phyloP scores from a whole-genome alignment of 2,113 vertebrate genomes.

The Beaufortia kweichowensis region DNA sequence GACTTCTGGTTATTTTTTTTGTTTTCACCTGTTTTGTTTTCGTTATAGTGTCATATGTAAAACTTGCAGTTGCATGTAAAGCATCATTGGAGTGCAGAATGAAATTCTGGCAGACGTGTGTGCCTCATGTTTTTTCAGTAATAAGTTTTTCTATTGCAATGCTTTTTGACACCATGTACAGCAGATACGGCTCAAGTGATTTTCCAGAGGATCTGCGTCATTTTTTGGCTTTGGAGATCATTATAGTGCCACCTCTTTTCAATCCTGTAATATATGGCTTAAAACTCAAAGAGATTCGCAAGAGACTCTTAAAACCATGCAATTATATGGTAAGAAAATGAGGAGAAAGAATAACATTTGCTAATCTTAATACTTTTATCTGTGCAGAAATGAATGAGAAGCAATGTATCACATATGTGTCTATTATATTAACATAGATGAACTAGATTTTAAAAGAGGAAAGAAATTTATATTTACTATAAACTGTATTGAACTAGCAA shows the following conservation, averaged over 20 bases:
- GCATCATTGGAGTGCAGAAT: conserved; percentile 33
- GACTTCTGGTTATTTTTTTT: conserved; percentile 17
- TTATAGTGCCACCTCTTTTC: conserved; percentile 41
- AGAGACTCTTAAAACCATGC: not conserved
- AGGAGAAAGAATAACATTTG: too few relatives aligned
- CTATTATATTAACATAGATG: too few relatives aligned
- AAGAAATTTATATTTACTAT: too few relatives aligned
- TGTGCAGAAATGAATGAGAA: too few relatives aligned
- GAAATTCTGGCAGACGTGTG: conserved; percentile 44
- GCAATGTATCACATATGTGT: too few relatives aligned
- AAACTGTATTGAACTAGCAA: too few relatives aligned
- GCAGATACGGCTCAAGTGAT: conserved; percentile 32
- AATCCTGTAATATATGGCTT: conserved; percentile 42
- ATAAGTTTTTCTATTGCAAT: conserved; percentile 37
- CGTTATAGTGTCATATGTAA: conserved; percentile 32
- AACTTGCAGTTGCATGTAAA: conserved; percentile 28
- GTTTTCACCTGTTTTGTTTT: conserved; percentile 3
- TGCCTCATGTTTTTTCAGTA: conserved; percentile 38
- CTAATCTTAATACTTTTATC: too few relatives aligned
- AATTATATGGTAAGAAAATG: too few relatives aligned
- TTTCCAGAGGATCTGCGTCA: conserved; percentile 40
- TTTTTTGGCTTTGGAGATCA: conserved; percentile 35
- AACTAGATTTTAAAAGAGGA: too few relatives aligned
- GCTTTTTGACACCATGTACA: conserved; percentile 44
- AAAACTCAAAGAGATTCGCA: conserved; percentile 38